Evolutionary conservation across 2,113 vertebrate genomes (phyloP), one percentile per base, ranked within the genome.

Genomic region (Polypterus senegalus): DNA sequence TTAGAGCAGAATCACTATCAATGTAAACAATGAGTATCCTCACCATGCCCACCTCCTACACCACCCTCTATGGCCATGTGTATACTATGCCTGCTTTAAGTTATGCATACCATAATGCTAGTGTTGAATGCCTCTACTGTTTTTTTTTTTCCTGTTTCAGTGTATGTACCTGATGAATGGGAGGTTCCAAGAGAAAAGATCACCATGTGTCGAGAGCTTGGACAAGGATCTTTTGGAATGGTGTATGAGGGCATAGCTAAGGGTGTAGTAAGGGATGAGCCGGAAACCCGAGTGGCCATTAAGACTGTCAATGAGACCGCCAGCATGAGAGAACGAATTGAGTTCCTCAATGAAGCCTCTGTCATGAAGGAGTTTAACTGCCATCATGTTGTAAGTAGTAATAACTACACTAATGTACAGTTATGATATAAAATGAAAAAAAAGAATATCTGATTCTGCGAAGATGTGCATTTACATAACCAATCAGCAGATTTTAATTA

Each of bases 331-430:
- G 96, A 98, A 70, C 86, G 96, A 68, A 98, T 99, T 0, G 96
- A 99, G 75, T 99, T 99, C 77, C 77, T 99, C 72, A 99, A 99
- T 0, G 96, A 99, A 81, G 95, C 96, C 6, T 99, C 96, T 0
- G 96, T 99, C 79, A 99, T 99, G 96, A 99, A 99, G 79, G 94
- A 98, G 77, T 99, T 99, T 80, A 99, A 97, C 73, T 99, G 96
- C 79, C 95, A 99, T 76, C 96, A 99, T 1, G 96, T 99, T 87
- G 96, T 99, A 82, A 87, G 92, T 27, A 27, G 27, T 27, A 27
- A 27, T 27, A 27, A 27, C 27, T 27, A 51, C 44, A 11, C 6
- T 9, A 9, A 6, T 4, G 3, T n/a, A 6, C 10, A n/a, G 58
- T 48, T 2, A 27, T 27, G 27, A 27, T 27, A 27, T 27, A 27